These are phyloP conservation scores for Mongoloraphidia duomilia DNA, from an alignment of 2,888 invertebrate species.

Conservation along the genomic window DNA sequence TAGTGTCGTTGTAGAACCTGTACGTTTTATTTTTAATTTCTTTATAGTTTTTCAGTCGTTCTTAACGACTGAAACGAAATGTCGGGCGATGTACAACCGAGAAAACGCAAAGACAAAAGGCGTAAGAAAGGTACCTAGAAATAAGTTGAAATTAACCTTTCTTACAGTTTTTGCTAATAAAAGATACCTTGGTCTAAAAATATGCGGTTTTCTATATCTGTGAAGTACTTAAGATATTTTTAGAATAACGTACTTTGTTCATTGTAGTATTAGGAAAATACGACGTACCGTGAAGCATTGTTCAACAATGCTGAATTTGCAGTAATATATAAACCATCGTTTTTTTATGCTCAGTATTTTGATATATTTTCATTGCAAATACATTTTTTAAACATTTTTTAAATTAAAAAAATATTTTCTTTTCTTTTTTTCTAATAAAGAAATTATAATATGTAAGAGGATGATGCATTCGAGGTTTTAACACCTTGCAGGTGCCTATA, in stretches of 20 bases:
- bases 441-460: neutral
- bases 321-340: too few relatives aligned
- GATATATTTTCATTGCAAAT: too few relatives aligned
- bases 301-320: too few relatives aligned
- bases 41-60: too few relatives aligned
- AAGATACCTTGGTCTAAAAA: constrained; percentile 1
- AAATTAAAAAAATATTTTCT: neutral
- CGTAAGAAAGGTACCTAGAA: constrained; percentile 57
- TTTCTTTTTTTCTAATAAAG: neutral
- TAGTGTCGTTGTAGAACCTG: too few relatives aligned
- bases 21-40: too few relatives aligned
- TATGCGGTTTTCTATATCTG: neutral
- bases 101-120: constrained; percentile 73
- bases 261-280: too few relatives aligned
- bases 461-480: neutral
- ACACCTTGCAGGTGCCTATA: neutral
- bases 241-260: neutral
- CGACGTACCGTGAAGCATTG: too few relatives aligned
- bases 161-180: constrained; percentile 8
- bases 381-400: too few relatives aligned
- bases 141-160: constrained; percentile 3
- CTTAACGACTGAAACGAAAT: constrained; percentile 28
- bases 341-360: too few relatives aligned
- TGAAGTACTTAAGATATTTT: neutral
- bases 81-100: constrained; percentile 78